These are phyloP conservation scores for Collichthys lucidus DNA, from an alignment of 2,113 vertebrate genomes.

Conservation along the genomic window DNA sequence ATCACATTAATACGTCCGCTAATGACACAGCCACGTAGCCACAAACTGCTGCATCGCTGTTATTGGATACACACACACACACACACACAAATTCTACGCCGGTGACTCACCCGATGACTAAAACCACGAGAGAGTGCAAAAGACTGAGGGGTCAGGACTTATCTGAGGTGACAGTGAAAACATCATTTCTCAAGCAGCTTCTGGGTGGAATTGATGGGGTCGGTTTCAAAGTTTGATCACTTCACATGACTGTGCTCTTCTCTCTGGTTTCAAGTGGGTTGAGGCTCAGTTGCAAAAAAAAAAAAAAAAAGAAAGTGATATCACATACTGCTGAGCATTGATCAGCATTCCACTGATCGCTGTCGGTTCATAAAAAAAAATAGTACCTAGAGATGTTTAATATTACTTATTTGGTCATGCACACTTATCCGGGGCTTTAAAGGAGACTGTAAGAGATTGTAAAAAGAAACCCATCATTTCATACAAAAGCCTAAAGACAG, in stretches of 20 bases:
- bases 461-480: too few species aligned
- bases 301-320: neutral
- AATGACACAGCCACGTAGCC: conserved; percentile 42
- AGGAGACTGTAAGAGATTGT: too few species aligned
- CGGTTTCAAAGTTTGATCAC: neutral
- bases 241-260: neutral
- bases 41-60: conserved; percentile 15
- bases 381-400: too few species aligned
- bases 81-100: conserved; percentile 2
- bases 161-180: neutral
- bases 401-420: too few species aligned
- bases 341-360: neutral
- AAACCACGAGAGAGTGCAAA: neutral
- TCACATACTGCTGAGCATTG: neutral
- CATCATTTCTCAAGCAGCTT: neutral
- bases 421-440: too few species aligned
- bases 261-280: neutral
- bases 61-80: conserved; percentile 44
- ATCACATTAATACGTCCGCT: conserved; percentile 54
- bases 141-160: neutral
- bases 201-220: neutral
- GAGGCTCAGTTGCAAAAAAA: neutral
- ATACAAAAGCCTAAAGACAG: neutral
- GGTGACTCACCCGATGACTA: conserved; percentile 6
- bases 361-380: neutral